Conservation (phyloP, 2,797 vertebrate species). For the Odontamblyopus rebecca region DNA sequence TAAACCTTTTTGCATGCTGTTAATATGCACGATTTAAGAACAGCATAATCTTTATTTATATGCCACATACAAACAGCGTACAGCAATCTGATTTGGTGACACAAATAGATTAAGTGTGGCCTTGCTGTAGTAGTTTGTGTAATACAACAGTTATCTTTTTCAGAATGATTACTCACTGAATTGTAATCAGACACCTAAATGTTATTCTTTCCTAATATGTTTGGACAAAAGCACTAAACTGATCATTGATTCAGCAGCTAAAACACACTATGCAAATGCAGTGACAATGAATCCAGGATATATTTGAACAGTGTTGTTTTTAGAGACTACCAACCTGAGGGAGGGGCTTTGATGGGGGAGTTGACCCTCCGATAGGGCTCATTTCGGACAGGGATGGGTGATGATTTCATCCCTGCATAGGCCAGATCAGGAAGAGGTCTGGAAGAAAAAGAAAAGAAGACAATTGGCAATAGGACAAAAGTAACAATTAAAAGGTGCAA, state of each 20-base stretch:
- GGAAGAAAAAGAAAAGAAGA: constrained; percentile 2
- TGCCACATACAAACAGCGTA: too few species aligned
- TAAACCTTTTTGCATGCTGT: too few species aligned
- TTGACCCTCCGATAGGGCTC: constrained; percentile 63
- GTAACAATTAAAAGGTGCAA: too few species aligned
- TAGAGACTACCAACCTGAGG: constrained; percentile 62
- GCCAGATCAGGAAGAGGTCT: constrained; percentile 77
- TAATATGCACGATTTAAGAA: too few species aligned
- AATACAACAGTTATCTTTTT: not conserved
- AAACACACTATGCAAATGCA: constrained; percentile 35
- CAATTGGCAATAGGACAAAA: not conserved
- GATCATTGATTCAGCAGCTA: constrained; percentile 2
- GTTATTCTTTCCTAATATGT: too few species aligned
- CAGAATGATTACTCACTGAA: not conserved
- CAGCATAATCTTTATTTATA: too few species aligned
- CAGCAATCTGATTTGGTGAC: too few species aligned
- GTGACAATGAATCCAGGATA: not conserved
- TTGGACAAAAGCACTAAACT: not conserved
- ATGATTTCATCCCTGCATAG: constrained; percentile 37
- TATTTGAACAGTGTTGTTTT: not conserved
- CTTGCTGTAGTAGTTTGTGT: not conserved
- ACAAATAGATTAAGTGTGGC: not conserved
- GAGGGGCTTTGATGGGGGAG: constrained; percentile 69
- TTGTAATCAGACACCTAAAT: not conserved
- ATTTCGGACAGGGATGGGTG: constrained; percentile 63